Base-by-base conservation (phyloP, 2,113 vertebrate species). In the Probosciger aterrimus region DNA sequence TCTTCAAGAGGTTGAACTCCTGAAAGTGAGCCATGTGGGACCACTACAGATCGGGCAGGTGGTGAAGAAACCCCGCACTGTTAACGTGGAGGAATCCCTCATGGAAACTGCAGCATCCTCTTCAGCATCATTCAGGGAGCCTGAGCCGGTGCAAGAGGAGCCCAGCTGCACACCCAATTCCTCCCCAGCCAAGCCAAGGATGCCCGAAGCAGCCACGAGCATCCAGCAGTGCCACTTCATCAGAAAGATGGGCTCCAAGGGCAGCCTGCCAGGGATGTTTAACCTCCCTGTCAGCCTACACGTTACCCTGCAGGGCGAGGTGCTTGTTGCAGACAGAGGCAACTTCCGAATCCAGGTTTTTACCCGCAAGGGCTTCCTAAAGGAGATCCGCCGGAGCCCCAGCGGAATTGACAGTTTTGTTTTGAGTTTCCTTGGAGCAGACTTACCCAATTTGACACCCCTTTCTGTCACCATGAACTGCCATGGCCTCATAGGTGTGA, bases 271-370 rank as follows among this genome's bases (percentile, higher is more conserved):
- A 0, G 99, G 99, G 67, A 99, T 99, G 98, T 99, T 99, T 90
- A 99, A 99, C 85, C 98, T 99, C 23, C 99, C 99, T 0, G 99
- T 99, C 65, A 99, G 99, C 94, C 98, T 99, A 24, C 99, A 99
- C 0, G 99, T 99, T 64, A 99, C 99, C 11, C n/a, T 94, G 8
- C 99, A 99, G 28, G 99, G 99, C 0, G 99, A 99, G 88, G 99
- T 99, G 35, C 98, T 99, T 5, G 99, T 99, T 39, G 99, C 99
- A 0, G 99, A 99, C 94, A 98, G 99, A 1, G 99, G 99, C 43
- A 99, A 99, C 94, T 99, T 98, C 97, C 98, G 99, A 5, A 98
- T 99, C 86, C 99, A 99, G 96, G 99, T 99, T 75, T 99, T 99
- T 5, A 99, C 99, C 70, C 99, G 99, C 95, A 99, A 99, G 92